phyloP scores from a whole-genome alignment of 2,113 vertebrate species.

The Riparia riparia region DNA sequence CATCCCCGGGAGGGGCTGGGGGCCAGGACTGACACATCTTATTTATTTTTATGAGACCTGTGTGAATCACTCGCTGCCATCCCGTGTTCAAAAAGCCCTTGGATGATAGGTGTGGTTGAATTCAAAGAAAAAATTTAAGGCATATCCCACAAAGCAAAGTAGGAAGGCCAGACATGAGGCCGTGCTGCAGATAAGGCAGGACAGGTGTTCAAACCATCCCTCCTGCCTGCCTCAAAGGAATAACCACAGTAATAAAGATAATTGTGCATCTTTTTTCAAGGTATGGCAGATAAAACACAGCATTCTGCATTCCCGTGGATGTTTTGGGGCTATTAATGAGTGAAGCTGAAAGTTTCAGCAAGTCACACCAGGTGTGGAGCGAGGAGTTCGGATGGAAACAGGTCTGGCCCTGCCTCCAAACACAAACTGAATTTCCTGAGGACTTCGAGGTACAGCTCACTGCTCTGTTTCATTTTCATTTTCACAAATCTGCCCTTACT shows the following conservation, averaged over 20 bases:
- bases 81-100: neutral
- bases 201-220: fast-evolving
- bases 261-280: neutral
- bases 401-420: neutral
- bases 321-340: neutral
- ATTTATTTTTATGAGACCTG: neutral
- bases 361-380: neutral
- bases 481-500: neutral
- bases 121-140: neutral
- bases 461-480: neutral
- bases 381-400: neutral
- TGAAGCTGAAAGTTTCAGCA: neutral
- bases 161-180: neutral
- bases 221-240: neutral
- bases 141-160: neutral
- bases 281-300: neutral
- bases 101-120: neutral
- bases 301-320: neutral
- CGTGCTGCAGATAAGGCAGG: neutral
- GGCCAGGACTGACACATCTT: neutral
- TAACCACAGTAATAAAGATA: neutral
- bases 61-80: neutral
- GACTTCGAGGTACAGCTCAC: neutral
- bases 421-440: neutral
- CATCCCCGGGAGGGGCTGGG: neutral